These are phyloP conservation scores for Xenopus petersii DNA, from an alignment of 2,797 vertebrate species.

Conservation along the genomic window DNA sequence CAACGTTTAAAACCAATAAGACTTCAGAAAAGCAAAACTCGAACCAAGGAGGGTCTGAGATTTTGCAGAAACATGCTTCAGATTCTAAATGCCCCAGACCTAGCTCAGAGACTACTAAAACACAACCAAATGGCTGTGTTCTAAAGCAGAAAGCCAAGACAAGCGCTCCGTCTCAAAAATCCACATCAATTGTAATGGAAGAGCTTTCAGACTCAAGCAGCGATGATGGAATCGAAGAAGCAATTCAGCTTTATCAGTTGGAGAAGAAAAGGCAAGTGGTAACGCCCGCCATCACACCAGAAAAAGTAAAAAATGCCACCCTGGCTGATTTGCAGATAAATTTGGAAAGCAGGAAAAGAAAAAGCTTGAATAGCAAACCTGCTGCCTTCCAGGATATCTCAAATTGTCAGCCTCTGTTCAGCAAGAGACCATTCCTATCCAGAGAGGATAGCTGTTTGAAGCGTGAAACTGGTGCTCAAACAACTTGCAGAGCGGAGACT, in stretches of 20 bases:
- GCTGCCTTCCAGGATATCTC: conserved; percentile 19
- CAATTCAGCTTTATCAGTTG: conserved; percentile 87
- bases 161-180: accelerated
- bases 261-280: conserved; percentile 73
- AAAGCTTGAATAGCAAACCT: conserved; percentile 56
- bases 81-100: conserved; percentile 52
- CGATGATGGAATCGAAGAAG: conserved; percentile 93
- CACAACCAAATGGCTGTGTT: conserved; percentile 2
- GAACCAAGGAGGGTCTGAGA: conserved; percentile 8
- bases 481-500: conserved; percentile 72
- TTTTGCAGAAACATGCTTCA: conserved; percentile 54
- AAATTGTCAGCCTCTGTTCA: background rate
- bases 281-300: conserved; percentile 16
- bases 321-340: conserved; percentile 53
- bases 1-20: conserved; percentile 38
- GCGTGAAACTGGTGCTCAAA: conserved; percentile 28
- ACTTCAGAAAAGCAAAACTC: conserved; percentile 25
- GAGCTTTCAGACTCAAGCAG: conserved; percentile 80
- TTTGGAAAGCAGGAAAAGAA: conserved; percentile 67
- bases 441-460: conserved; percentile 1
- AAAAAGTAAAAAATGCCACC: conserved; percentile 16
- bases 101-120: conserved; percentile 10
- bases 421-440: conserved; percentile 50
- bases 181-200: accelerated
- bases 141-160: conserved; percentile 1